These are phyloP conservation scores for Metopolophium dirhodum DNA, from an alignment of 1,140 invertebrate species.

Conservation along the genomic window DNA sequence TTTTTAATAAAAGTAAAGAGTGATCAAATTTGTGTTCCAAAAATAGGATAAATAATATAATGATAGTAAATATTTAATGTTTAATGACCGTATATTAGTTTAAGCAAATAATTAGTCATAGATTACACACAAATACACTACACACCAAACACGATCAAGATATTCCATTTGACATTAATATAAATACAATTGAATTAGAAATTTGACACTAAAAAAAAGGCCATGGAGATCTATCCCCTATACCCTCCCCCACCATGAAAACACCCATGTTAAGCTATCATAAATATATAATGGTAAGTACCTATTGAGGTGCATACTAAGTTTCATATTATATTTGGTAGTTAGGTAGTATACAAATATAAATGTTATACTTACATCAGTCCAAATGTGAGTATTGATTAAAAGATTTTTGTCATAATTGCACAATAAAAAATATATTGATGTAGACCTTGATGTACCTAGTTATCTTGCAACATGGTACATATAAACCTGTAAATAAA, in stretches of 20 bases:
- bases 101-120: too few species aligned
- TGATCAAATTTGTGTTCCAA: too few species aligned
- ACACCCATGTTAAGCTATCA: not conserved
- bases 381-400: constrained; percentile 9
- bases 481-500: constrained; percentile 7
- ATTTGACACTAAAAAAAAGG: too few species aligned
- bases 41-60: too few species aligned
- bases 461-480: not conserved
- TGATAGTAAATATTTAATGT: too few species aligned
- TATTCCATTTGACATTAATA: too few species aligned
- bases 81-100: too few species aligned
- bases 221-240: too few species aligned
- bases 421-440: constrained; percentile 17
- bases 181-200: too few species aligned
- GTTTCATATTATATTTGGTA: not conserved
- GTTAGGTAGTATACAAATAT: not conserved
- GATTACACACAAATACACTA: too few species aligned
- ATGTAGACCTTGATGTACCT: not conserved
- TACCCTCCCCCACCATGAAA: too few species aligned
- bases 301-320: not conserved
- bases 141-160: too few species aligned
- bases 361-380: constrained; percentile 23
- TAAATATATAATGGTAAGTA: not conserved
- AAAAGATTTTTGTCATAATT: constrained; percentile 8
- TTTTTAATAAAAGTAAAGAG: not conserved